Base-by-base conservation (phyloP, 2,888 invertebrate genomes). In the Sacculina carcini region DNA sequence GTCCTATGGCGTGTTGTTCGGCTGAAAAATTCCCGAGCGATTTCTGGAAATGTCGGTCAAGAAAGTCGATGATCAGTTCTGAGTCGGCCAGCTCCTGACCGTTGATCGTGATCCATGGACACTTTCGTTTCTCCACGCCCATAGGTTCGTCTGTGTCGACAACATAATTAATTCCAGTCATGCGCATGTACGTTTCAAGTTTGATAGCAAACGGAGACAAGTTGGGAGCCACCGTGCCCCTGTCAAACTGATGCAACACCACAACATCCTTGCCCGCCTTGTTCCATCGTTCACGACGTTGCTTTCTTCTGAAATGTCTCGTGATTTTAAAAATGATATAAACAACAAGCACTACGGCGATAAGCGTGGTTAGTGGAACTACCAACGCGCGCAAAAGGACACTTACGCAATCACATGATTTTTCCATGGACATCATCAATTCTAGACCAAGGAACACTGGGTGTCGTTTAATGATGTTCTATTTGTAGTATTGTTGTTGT, bases 21-120 rank as follows among this genome's bases (percentile, higher is more conserved):
- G 60, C 55, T n/a, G n/a, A n/a, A n/a, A n/a, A n/a, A 7, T 53
- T 42, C 54, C 62, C 60, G 6, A 62, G 51, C 53, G 63, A 60
- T 10, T 62, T 54, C 6, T 55, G 54, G 19, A 61, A 59, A 46
- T 61, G 59, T 40, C 60, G 58, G 51, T 60, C 63, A 31, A 66
- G 57, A 51, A 60, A 62, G 40, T 65, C 63, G 23, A 66, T 63
- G 52, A 61, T 60, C 19, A 64, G 57, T 57, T 65, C 62, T 1
- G 65, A 65, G 53, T 66, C 66, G 3, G 62, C 61, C 0, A 65
- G 54, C 1, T 59, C 57, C 31, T 56, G 51, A 1, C 63, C 65
- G 53, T 65, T 63, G 50, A 61, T 61, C n/a, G 60, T 59, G 38
- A 66, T 64, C 64, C 65, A 66, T 1, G 66, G 66, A 5, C 61